Conservation (phyloP, 2,888 invertebrate species). For the Amblyteles armatorius region DNA sequence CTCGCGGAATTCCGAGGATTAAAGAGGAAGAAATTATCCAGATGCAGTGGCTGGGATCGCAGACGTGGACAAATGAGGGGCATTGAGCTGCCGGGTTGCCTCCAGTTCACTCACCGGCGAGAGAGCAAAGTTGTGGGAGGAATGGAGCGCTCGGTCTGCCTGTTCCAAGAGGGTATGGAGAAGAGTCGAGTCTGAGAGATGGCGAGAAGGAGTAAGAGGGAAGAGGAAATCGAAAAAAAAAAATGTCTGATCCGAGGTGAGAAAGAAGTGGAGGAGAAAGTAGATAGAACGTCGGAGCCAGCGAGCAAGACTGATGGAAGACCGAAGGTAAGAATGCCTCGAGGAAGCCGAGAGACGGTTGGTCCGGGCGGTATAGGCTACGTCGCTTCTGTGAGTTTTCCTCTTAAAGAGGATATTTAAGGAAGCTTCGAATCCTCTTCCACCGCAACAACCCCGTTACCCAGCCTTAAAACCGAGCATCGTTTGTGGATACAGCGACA, state of each 20-base stretch:
- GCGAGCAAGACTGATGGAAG: slow-evolving; percentile 68
- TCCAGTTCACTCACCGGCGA: slow-evolving; percentile 41
- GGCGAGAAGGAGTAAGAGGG: not conserved
- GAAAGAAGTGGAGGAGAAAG: slow-evolving; percentile 40
- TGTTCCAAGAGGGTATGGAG: slow-evolving; percentile 44
- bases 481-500: not conserved
- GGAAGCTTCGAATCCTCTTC: slow-evolving; percentile 6
- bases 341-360: slow-evolving; percentile 54
- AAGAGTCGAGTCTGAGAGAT: slow-evolving; percentile 48
- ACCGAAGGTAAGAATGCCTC: slow-evolving; percentile 66
- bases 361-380: slow-evolving; percentile 35
- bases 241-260: slow-evolving; percentile 43
- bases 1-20: slow-evolving; percentile 69
- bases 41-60: slow-evolving; percentile 71
- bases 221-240: slow-evolving; percentile 42
- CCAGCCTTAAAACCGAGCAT: not conserved
- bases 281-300: slow-evolving; percentile 40
- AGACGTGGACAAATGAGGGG: slow-evolving; percentile 79
- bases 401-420: slow-evolving; percentile 37
- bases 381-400: slow-evolving; percentile 15
- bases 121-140: slow-evolving; percentile 47
- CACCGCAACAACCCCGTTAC: slow-evolving; percentile 6
- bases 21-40: slow-evolving; percentile 78
- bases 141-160: slow-evolving; percentile 22
- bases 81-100: slow-evolving; percentile 68